These are phyloP conservation scores for Leistus spinibarbis DNA, from an alignment of 2,888 invertebrate genomes.

Conservation along the genomic window DNA sequence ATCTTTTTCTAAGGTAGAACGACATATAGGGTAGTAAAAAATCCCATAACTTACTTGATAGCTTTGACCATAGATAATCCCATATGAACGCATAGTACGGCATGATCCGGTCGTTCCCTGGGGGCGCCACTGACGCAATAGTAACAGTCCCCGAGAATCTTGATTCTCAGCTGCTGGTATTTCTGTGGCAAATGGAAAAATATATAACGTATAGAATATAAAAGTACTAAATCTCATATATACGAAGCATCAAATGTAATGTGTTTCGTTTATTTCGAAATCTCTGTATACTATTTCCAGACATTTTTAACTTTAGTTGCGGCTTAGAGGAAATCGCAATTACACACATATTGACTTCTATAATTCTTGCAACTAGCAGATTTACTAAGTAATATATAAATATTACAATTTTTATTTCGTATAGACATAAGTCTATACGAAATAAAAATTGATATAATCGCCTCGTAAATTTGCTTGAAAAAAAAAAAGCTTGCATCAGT, in stretches of 20 bases:
- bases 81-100: slow-evolving; percentile 93
- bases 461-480: no score
- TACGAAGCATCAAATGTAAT: background rate
- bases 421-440: no score
- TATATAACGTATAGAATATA: background rate
- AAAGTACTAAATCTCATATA: background rate
- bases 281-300: no score
- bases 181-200: slow-evolving; percentile 67
- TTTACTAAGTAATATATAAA: no score
- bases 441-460: no score
- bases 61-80: slow-evolving; percentile 96
- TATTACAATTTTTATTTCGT: no score
- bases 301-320: no score
- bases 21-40: background rate
- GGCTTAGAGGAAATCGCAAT: no score
- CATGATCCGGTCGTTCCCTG: slow-evolving; percentile 87
- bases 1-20: background rate
- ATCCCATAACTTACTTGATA: slow-evolving; percentile 76
- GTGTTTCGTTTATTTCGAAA: no score
- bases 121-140: slow-evolving; percentile 98
- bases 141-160: slow-evolving; percentile 96
- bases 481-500: no score
- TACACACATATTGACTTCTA: no score
- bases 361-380: no score
- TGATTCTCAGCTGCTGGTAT: slow-evolving; percentile 92